Percentiles rank a stretch among this genome's conserved stretches.
These are phyloP conservation scores for Rynchops niger DNA, from an alignment of 2,113 vertebrate species.

Conservation along the genomic window DNA sequence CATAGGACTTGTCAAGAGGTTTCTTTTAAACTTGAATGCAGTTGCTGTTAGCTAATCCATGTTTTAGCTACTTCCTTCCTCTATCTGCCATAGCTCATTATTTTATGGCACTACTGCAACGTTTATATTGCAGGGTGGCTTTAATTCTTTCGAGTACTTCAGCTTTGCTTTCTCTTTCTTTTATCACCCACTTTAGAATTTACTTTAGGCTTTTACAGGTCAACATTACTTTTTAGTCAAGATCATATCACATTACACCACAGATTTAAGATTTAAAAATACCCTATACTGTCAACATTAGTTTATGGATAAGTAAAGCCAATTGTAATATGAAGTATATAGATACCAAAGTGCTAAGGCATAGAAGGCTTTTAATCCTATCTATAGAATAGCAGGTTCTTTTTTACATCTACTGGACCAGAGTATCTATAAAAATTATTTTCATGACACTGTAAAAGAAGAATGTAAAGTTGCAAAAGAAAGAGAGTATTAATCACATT, in stretches of 20 bases:
- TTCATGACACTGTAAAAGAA: background rate
- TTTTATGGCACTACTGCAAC: background rate
- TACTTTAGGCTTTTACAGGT: background rate
- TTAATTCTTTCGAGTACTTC: background rate
- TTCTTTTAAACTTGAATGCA: background rate
- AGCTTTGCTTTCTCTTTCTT: background rate
- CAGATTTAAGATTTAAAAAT: background rate
- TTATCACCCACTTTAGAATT: background rate
- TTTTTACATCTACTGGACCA: background rate
- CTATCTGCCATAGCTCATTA: background rate
- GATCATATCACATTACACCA: background rate
- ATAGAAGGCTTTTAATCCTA: background rate
- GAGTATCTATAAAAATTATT: background rate
- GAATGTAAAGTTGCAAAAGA: background rate
- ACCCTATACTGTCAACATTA: background rate
- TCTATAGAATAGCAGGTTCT: background rate
- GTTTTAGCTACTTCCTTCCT: background rate
- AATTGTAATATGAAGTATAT: background rate
- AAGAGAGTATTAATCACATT: background rate
- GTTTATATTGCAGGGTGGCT: background rate
- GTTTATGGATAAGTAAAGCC: background rate
- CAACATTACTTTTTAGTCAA: background rate
- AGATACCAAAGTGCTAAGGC: background rate
- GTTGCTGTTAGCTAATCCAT: background rate
- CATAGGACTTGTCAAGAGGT: background rate